Base-by-base conservation (phyloP, 1,140 invertebrate species). In the Hermatobates lingyangjiaoensis region DNA sequence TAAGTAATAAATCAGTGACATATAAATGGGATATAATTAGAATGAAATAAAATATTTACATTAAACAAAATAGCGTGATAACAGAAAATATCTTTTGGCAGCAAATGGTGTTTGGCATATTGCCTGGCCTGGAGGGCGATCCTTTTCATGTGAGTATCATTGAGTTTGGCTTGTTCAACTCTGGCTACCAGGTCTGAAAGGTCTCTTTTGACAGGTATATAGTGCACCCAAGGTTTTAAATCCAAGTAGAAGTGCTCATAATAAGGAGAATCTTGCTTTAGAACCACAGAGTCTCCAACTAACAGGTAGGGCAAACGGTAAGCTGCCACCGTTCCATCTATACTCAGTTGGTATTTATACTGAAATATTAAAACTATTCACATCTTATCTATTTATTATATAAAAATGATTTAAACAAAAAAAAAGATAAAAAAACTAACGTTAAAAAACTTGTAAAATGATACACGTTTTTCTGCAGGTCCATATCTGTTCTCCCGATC, bases 271-370 rank as follows among this genome's bases (percentile, higher is more conserved):
- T 89, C 76, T 67, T 93, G 89, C 70, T 97, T 98, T 1, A 97
- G 71, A 12, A 96, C 80, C 38, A 92, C 66, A 21, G 84, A 80
- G 62, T 83, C 81, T 10, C 92, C 90, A 51, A 76, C 82, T 49
- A 97, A 64, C 14, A 97, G 71, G 66, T 92, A 96, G 1, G 93
- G 92, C 52, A 94, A 77, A 58, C 93, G 72, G 69, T 96, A 98
- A 0, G 92, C 86, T 40, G 93, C 92, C 21, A 98, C 93, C 51
- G 90, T 91, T 20, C 93, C 93, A 75, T 98, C 93, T 45, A 97
- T 76, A 63, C 83, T 91, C 21, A 98, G 64, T 69, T 92, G 88
- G 69, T 94, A 97, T 71, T 95, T 96, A 61, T 90, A 91, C 89
- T 96, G 69, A 58, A 77, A 75, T 63, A 61, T 58, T 50, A 61